These are phyloP conservation scores for Drosophila lacteicornis DNA, from an alignment of 1,140 invertebrate species.

Conservation along the genomic window DNA sequence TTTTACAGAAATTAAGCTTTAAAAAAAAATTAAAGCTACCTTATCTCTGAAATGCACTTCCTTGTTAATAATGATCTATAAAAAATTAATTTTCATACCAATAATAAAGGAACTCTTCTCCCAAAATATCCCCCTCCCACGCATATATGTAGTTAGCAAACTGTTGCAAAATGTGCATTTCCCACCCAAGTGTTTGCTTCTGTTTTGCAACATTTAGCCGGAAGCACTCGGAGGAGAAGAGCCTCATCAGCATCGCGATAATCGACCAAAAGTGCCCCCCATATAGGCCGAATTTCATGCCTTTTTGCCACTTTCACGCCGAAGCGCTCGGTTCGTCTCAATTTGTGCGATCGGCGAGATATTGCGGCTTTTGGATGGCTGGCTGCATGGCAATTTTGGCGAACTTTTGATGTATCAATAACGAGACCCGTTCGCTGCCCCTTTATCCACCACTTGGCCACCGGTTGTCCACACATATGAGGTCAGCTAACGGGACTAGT, in stretches of 20 bases:
- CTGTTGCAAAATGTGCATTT: background rate
- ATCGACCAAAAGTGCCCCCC: conserved; percentile 11
- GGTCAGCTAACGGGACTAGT: conserved; percentile 69
- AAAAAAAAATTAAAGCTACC: too few relatives aligned
- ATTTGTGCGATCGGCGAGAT: conserved; percentile 56
- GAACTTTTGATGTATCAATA: conserved; percentile 67
- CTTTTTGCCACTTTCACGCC: conserved; percentile 63
- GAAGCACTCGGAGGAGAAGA: background rate
- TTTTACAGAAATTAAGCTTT: too few relatives aligned
- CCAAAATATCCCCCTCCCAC: background rate
- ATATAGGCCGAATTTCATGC: conserved; percentile 19
- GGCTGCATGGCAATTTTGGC: conserved; percentile 50
- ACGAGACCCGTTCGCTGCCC: conserved; percentile 13
- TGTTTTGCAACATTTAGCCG: conserved; percentile 1
- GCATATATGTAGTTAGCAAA: background rate
- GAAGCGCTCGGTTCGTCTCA: conserved; percentile 42
- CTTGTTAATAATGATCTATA: background rate
- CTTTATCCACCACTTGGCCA: conserved; percentile 10
- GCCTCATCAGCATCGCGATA: conserved; percentile 14
- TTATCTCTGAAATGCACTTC: too few relatives aligned
- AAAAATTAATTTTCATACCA: background rate
- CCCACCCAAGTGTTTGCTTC: background rate
- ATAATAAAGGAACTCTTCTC: too few relatives aligned
- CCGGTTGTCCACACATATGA: conserved; percentile 70
- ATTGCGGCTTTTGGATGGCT: conserved; percentile 39